phyloP scores from a whole-genome alignment of 2,113 vertebrate species.

The Ptilonorhynchus violaceus region DNA sequence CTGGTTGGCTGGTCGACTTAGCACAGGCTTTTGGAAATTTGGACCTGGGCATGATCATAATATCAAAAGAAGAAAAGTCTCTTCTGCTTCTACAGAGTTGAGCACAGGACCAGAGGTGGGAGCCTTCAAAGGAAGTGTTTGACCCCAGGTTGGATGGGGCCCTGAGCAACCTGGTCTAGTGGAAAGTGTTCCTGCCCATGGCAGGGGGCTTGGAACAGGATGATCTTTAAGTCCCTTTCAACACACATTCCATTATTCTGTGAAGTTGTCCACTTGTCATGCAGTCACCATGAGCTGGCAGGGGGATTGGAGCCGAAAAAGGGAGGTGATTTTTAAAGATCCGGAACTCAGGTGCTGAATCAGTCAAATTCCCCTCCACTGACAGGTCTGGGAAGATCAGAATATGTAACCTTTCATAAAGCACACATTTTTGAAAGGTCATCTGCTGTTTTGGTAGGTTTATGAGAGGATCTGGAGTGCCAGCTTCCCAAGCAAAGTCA shows the following conservation, averaged over 20 bases:
- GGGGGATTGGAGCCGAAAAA: background rate
- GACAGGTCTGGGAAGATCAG: background rate
- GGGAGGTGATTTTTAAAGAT: background rate
- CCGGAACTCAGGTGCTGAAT: background rate
- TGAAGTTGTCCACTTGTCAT: background rate
- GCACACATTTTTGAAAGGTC: background rate
- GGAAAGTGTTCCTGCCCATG: background rate
- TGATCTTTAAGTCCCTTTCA: background rate
- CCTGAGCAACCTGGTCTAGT: background rate
- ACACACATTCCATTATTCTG: background rate
- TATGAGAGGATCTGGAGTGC: background rate
- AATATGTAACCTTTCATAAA: background rate
- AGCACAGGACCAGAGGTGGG: background rate
- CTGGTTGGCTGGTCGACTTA: background rate
- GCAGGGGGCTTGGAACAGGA: background rate
- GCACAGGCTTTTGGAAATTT: background rate
- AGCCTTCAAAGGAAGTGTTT: background rate
- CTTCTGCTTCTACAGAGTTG: background rate
- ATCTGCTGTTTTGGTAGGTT: background rate
- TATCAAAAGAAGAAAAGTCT: background rate
- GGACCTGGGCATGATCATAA: too few species aligned
- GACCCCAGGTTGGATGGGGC: background rate
- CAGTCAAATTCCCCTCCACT: background rate
- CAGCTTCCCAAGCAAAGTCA: background rate
- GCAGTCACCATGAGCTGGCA: background rate